Evolutionary conservation across 37 sponge, comb jelly and placozoan species (phyloP).

Genomic region (Trichoplax adhaerens): DNA sequence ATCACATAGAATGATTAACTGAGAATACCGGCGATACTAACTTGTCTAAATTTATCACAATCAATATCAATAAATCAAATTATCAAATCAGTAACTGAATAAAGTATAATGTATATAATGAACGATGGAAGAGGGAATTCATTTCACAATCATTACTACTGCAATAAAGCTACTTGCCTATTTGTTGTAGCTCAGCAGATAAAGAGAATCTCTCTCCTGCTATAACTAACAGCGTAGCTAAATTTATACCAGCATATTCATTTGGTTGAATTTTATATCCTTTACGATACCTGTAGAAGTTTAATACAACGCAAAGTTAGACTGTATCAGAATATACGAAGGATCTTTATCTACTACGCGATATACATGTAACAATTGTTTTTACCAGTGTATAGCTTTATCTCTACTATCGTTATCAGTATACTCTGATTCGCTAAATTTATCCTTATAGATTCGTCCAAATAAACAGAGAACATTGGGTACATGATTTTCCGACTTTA

Average conservation of each 20-base stretch:
- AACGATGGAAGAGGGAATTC: no score
- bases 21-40: conserved; percentile 1
- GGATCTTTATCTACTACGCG: background rate
- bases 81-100: background rate
- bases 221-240: conserved; percentile 63
- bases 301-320: background rate
- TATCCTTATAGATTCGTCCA: conserved; percentile 83
- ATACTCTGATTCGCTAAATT: conserved; percentile 55
- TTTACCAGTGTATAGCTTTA: conserved; percentile 49
- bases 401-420: conserved; percentile 26
- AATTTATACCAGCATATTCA: conserved; percentile 70
- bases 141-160: no score
- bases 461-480: conserved; percentile 70
- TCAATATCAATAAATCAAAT: no score
- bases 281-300: conserved; percentile 34
- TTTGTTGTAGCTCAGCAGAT: conserved; percentile 22
- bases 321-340: background rate
- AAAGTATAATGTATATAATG: background rate
- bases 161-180: conserved; percentile 17
- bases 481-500: conserved; percentile 54
- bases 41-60: background rate
- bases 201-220: conserved; percentile 36
- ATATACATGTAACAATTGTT: background rate
- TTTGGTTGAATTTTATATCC: conserved; percentile 69
- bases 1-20: no score